Base-by-base conservation (phyloP, 2,797 vertebrate species). In the Enteromius treurensis region DNA sequence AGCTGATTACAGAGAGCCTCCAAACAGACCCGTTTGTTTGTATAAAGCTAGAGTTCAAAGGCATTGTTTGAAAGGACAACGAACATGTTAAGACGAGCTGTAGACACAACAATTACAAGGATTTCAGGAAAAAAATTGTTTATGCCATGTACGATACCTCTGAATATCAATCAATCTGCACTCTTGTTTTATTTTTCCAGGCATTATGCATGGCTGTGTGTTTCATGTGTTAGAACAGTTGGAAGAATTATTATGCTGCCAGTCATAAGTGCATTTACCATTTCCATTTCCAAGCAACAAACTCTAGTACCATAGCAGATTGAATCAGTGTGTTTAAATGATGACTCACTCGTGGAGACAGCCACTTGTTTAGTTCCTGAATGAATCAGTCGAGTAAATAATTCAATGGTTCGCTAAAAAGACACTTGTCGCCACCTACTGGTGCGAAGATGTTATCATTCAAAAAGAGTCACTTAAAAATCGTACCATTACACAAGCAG, bases 1-100 rank as follows among this genome's bases (percentile, higher is more conserved):
- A 83, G n/a, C 64, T n/a, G 60, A 80, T 84, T 77, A 64, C 71
- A 70, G 49, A 87, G 47, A 40, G 21, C 21, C 76, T 80, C 67
- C 77, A 79, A 73, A n/a, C 78, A 10, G 70, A 29, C 65, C 10
- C 32, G 1, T 60, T 81, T 84, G 87, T 70, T 83, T 70, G 32
- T 60, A 71, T 64, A 26, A 83, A 84, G 69, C 13, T 23, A 80
- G 29, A 69, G 60, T 79, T 64, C 69, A 81, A 81, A 81, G 58
- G 74, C 64, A 47, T 69, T 77, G 51, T 77, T 83, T 83, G 53
- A 85, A 47, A 74, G 23, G 67, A 71, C 55, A 53, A 65, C 34
- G 53, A 53, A 42, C 60, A 80, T 55, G 37, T 68, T 67, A 42
- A 62, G 82, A 51, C 37, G 55, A 47, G 37, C 76, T 68, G 58